Evolutionary conservation across 2,113 vertebrate species (phyloP), one percentile per base, ranked within the genome.

Genomic region (Callocephalon fimbriatum): DNA sequence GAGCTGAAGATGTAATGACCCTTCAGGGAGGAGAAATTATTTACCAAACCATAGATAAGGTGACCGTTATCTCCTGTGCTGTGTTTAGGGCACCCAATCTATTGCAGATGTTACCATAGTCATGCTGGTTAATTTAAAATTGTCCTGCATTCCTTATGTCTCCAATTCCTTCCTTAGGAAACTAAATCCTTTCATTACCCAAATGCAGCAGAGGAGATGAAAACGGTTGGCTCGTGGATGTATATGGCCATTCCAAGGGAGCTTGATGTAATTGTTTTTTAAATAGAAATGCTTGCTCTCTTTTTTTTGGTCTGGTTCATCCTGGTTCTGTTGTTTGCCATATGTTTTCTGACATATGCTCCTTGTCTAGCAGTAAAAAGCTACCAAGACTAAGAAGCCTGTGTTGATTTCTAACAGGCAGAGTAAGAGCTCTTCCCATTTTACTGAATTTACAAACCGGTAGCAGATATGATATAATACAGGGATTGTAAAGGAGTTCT

Each of bases 1-100:
- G 92, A 95, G 91, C 95, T 85, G 92, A 86, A 82, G 94, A 78
- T 42, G 83, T 95, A 96, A 97, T 91, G 95, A 94, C 95, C 91
- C 92, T 95, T 89, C 86, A 95, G 90, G 96, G 82, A 87, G 93
- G 40, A 97, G 95, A 95, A 97, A 97, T 96, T 95, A 97, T 97
- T 97, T 96, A 97, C 94, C 96, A 95, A 95, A 95, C 92, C 48
- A 2, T 89, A 93, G 95, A 93, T 95, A 95, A 95, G 94, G 26
- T 2, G 56, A 75, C 66, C 45, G 79, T 93, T 94, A 91, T 97
- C 80, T 95, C 86, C 94, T 68, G 79, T n/a, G 18, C 88, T 87
- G 90, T 93, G 80, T 90, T 97, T 95, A 90, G 80, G 83, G 93
- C 89, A 82, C 66, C 80, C 86, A 94, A 95, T 95, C 93, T 95